Percentiles rank a stretch among this genome's conserved stretches.
Conservation (phyloP, 2,797 vertebrate species). For the Karalla daura region DNA sequence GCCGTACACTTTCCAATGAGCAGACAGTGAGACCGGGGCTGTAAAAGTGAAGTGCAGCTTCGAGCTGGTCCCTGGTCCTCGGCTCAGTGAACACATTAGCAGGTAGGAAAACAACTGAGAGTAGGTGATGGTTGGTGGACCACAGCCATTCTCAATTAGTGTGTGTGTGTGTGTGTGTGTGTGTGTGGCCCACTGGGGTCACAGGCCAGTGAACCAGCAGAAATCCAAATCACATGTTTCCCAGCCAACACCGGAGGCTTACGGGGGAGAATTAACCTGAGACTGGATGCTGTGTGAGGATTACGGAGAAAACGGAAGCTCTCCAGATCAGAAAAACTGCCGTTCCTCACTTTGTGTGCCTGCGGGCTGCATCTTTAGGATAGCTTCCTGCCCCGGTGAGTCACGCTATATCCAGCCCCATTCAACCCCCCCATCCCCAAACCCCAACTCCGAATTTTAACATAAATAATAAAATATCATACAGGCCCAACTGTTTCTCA, state of each 20-base stretch:
- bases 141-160: slow-evolving; percentile 27
- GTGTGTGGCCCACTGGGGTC: slow-evolving; percentile 28
- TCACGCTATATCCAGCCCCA: slow-evolving; percentile 19
- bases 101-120: background rate
- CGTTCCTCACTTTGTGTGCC: slow-evolving; percentile 18
- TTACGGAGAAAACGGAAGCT: background rate
- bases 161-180: too few species aligned
- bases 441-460: slow-evolving; percentile 42
- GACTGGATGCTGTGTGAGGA: slow-evolving; percentile 31
- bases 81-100: background rate
- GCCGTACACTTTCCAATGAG: background rate
- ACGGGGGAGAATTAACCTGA: slow-evolving; percentile 35
- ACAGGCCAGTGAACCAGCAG: slow-evolving; percentile 55
- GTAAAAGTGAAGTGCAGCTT: background rate
- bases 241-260: slow-evolving; percentile 24
- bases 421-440: slow-evolving; percentile 13
- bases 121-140: background rate
- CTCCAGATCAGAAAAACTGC: slow-evolving; percentile 14
- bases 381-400: background rate
- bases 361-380: slow-evolving; percentile 8
- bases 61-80: background rate
- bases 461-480: slow-evolving; percentile 69
- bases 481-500: slow-evolving; percentile 33
- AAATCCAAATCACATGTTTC: slow-evolving; percentile 75
- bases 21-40: background rate